Base-by-base conservation (phyloP, 1,140 invertebrate species). In the Pachypeltis micranthus region DNA sequence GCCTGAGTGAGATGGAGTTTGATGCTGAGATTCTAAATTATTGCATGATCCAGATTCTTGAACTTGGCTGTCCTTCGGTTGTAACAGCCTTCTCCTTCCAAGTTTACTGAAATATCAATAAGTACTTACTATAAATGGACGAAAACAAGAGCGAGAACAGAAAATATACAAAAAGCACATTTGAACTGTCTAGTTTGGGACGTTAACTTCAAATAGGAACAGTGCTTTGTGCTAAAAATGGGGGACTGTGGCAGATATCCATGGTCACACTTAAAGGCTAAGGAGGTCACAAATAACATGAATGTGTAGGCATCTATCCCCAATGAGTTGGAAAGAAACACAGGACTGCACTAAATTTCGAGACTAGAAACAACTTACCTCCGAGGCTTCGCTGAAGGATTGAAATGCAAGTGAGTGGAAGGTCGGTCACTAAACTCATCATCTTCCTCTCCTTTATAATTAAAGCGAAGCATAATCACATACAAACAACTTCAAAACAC, bases 61-160 rank as follows among this genome's bases (percentile, higher is more conserved):
- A 21, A 21, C 47, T 21, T 51, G 12, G 12, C 23, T 21, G 19
- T 51, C 47, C 4, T 51, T 51, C 47, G 12, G 47, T 21, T 7
- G 10, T 4, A 51, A 4, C 10, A 51, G 12, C 21, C 19, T 51
- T 51, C 47, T 51, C 12, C 47, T 10, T 21, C 47, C 47, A 21
- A 51, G 47, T 21, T 51, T 51, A 21, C 47, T 51, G 47, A 10
- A 51, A 51, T n/a, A n/a, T n/a, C n/a, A n/a, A n/a, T n/a, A n/a
- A n/a, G n/a, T n/a, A n/a, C n/a, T n/a, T n/a, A n/a, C n/a, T n/a
- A n/a, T n/a, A n/a, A n/a, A n/a, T n/a, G 23, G 47, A 51, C 12
- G 19, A 51, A 51, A 51, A 10, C 34, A 39, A 7, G 7, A 39
- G 34, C n/a, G n/a, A 39, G 21, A 21, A 10, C 12, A 21, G 7